Conservation (phyloP, 1,140 invertebrate genomes). For the Drosophila parvula region DNA sequence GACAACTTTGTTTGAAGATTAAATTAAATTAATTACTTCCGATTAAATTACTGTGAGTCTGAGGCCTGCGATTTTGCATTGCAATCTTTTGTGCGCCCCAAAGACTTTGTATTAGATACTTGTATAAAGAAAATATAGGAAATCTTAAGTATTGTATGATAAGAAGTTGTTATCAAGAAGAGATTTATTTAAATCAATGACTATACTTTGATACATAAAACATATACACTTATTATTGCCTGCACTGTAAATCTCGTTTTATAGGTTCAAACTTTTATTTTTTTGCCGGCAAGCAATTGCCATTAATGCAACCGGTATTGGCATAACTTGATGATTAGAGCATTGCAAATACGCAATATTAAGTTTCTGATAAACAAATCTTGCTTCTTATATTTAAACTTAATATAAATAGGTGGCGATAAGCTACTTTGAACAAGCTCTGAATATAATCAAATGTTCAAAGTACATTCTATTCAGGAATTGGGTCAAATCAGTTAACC, state of each 20-base stretch:
- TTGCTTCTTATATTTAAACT: background rate
- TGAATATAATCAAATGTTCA: background rate
- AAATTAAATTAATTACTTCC: too few relatives aligned
- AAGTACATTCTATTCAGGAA: conserved; percentile 2
- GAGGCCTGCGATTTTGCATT: too few relatives aligned
- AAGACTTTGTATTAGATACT: too few relatives aligned
- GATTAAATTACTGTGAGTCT: too few relatives aligned
- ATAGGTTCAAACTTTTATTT: conserved; percentile 22
- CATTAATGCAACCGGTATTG: conserved; percentile 21
- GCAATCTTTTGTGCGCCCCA: too few relatives aligned
- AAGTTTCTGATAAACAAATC: conserved; percentile 4
- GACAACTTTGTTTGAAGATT: too few relatives aligned
- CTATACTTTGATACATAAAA: too few relatives aligned
- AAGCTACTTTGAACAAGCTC: background rate
- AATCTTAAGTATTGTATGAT: background rate
- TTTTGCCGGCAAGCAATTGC: conserved; percentile 2
- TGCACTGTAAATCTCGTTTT: conserved; percentile 35
- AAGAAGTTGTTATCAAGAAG: background rate
- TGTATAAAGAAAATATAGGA: too few relatives aligned
- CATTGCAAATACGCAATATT: background rate
- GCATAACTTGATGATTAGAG: background rate
- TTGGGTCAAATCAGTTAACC: conserved; percentile 8
- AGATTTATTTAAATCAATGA: background rate
- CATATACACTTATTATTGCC: background rate
- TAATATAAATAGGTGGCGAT: background rate